Conservation (phyloP, 2,888 invertebrate species). For the Noctua fimbriata region DNA sequence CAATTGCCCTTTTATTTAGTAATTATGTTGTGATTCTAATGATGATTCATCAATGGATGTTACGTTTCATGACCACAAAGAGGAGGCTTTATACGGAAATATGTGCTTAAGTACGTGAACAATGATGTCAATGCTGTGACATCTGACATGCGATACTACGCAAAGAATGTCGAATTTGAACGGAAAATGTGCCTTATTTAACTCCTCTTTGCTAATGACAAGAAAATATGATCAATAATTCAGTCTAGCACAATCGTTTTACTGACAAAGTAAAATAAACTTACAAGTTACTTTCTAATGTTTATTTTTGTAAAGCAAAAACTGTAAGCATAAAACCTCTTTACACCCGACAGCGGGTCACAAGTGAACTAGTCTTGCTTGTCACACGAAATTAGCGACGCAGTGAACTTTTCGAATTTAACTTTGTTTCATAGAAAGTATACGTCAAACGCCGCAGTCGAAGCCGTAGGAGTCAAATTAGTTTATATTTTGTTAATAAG, state of each 20-base stretch:
- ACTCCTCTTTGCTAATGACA: neutral
- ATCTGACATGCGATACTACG: neutral
- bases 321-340: neutral
- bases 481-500: slow-evolving; percentile 46
- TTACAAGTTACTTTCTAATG: neutral
- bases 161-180: neutral
- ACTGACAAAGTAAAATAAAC: neutral
- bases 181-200: neutral
- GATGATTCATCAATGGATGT: neutral
- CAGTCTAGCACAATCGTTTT: neutral
- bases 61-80: neutral
- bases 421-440: slow-evolving; percentile 65
- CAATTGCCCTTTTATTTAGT: neutral
- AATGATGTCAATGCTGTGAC: neutral
- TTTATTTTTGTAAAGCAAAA: slow-evolving; percentile 8
- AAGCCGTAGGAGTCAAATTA: slow-evolving; percentile 46
- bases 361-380: slow-evolving; percentile 54
- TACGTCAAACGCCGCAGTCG: slow-evolving; percentile 55
- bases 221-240: neutral
- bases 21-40: neutral
- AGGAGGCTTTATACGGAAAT: no score
- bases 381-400: slow-evolving; percentile 65
- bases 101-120: neutral
- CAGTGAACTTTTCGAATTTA: slow-evolving; percentile 69
- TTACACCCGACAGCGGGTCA: slow-evolving; percentile 22